Evolutionary conservation across 2,888 invertebrate species (phyloP).

Genomic region (Eurytoma adleriae): DNA sequence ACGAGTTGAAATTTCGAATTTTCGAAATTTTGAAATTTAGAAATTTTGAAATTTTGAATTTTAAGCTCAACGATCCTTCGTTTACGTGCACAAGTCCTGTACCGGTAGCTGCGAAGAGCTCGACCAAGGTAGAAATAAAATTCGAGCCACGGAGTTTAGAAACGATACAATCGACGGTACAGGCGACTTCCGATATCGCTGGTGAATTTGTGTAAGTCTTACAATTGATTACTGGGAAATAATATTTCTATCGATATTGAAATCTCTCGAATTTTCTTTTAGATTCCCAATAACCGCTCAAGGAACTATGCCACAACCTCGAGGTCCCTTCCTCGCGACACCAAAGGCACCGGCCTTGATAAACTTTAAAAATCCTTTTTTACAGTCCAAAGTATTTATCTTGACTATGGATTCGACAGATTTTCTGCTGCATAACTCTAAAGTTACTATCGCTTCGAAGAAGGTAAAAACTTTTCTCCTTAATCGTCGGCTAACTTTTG

Average conservation of each 20-base stretch:
- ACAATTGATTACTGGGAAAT: not conserved
- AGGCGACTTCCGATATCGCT: conserved; percentile 61
- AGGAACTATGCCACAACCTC: conserved; percentile 63
- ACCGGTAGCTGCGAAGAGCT: conserved; percentile 48
- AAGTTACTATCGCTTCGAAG: conserved; percentile 60
- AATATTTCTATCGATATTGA: not conserved
- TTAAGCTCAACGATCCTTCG: conserved; percentile 62
- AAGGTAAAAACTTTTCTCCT: conserved; percentile 55
- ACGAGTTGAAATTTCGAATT: not conserved
- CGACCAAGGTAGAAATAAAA: conserved; percentile 58
- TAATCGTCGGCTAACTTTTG: not conserved
- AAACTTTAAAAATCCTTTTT: conserved; percentile 66
- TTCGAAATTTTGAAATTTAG: too few species aligned
- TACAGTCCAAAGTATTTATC: conserved; percentile 61
- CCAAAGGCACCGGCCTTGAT: conserved; percentile 55
- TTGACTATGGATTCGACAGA: conserved; percentile 59
- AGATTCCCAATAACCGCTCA: conserved; percentile 66
- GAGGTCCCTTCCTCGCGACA: conserved; percentile 64
- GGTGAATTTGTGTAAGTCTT: conserved; percentile 65
- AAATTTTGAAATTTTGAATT: too few species aligned
- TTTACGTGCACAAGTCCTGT: conserved; percentile 59
- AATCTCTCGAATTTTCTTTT: not conserved
- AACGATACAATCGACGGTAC: conserved; percentile 59
- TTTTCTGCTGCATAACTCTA: conserved; percentile 56
- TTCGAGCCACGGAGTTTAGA: conserved; percentile 65